phyloP scores from a whole-genome alignment of 2,113 vertebrate species.

The Bagarius yarrelli region DNA sequence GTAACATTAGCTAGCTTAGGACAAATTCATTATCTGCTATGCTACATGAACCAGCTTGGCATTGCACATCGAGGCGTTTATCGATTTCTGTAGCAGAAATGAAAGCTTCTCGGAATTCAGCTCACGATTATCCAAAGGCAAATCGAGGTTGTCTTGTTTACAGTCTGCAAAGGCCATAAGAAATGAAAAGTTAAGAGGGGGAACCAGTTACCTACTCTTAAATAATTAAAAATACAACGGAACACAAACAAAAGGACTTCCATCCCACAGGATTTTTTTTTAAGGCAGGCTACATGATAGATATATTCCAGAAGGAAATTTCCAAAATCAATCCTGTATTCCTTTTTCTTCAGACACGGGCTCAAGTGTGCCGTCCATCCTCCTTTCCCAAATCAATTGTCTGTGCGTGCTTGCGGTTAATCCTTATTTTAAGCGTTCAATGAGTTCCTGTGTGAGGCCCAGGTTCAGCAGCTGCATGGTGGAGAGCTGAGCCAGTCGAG shows the following conservation, averaged over 20 bases:
- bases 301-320: conserved; percentile 38
- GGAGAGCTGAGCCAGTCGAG: conserved; percentile 81
- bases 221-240: conserved; percentile 53
- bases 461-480: conserved; percentile 88
- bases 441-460: conserved; percentile 92
- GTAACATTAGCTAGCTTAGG: neutral
- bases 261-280: conserved; percentile 51
- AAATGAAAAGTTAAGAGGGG: conserved; percentile 44
- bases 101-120: neutral
- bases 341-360: conserved; percentile 30
- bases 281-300: conserved; percentile 67
- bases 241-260: conserved; percentile 53
- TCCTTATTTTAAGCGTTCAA: conserved; percentile 87
- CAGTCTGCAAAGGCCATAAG: neutral
- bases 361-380: conserved; percentile 35
- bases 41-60: conserved; percentile 14
- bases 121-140: neutral
- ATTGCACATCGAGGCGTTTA: neutral
- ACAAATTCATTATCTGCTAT: neutral
- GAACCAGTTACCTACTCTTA: conserved; percentile 51
- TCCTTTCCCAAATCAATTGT: neutral
- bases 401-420: neutral
- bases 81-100: neutral
- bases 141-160: neutral
- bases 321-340: conserved; percentile 50